A percentile compares a stretch with the other conserved stretches of the same genome.
phyloP scores from a whole-genome alignment of 1,140 invertebrate species.

The Apis florea region DNA sequence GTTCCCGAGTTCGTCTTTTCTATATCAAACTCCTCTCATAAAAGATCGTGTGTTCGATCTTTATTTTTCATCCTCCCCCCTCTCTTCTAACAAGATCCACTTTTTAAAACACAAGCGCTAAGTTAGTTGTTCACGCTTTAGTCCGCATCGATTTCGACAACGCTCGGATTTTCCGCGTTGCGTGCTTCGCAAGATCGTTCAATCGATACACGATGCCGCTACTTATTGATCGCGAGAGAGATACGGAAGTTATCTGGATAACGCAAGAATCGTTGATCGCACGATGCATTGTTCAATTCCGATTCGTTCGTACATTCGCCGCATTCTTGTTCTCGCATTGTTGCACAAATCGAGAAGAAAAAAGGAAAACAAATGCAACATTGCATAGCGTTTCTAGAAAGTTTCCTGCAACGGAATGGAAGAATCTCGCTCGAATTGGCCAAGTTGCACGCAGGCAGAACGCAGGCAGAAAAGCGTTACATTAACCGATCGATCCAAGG shows the following conservation, averaged over 20 bases:
- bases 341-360: not conserved
- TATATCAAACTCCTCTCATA: too few relatives aligned
- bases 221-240: slow-evolving; percentile 2
- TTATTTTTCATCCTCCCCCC: not conserved
- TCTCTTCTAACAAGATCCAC: slow-evolving; percentile 2
- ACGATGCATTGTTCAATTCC: not conserved
- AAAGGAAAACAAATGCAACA: not conserved
- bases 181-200: slow-evolving; percentile 9
- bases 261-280: not conserved
- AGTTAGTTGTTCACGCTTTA: slow-evolving; percentile 67
- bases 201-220: not conserved
- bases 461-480: slow-evolving; percentile 3
- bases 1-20: not conserved
- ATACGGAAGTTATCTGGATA: too few relatives aligned
- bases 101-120: slow-evolving; percentile 59
- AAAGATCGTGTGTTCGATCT: not conserved
- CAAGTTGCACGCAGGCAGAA: not conserved
- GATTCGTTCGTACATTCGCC: not conserved
- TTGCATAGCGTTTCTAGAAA: not conserved
- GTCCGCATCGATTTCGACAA: slow-evolving; percentile 54
- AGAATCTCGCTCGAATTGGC: slow-evolving; percentile 6
- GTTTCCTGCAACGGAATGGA: not conserved
- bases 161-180: slow-evolving; percentile 38
- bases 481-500: slow-evolving; percentile 20
- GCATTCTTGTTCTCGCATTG: not conserved